phyloP scores from a whole-genome alignment of 1,140 invertebrate genomes.

The Chelonus insularis region DNA sequence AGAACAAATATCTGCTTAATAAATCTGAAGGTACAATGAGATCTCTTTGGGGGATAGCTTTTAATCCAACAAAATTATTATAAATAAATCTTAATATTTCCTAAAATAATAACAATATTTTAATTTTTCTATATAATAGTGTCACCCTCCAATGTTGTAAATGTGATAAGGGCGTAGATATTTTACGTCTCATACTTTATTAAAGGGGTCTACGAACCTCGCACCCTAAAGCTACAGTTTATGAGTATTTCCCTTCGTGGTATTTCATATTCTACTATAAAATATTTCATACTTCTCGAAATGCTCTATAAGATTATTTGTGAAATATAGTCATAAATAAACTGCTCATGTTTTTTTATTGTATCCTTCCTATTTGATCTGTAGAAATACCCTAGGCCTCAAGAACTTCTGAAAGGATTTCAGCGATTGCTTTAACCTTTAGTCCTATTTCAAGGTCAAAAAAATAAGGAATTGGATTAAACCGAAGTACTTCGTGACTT shows the following conservation, averaged over 20 bases:
- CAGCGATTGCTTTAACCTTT: not conserved
- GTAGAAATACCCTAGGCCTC: too few species aligned
- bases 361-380: not conserved
- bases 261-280: not conserved
- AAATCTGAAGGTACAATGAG: too few species aligned
- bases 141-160: not conserved
- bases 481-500: not conserved
- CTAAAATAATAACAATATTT: too few species aligned
- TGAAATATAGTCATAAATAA: too few species aligned
- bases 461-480: conserved; percentile 4
- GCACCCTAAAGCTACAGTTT: conserved; percentile 11
- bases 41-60: too few species aligned
- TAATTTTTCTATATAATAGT: too few species aligned
- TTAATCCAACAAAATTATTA: too few species aligned
- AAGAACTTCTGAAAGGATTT: not conserved
- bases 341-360: not conserved
- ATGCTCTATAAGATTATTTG: conserved; percentile 3
- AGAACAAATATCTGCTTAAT: too few species aligned
- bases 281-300: conserved; percentile 8
- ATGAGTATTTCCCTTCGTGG: conserved; percentile 11
- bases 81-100: too few species aligned
- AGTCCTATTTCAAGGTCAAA: not conserved
- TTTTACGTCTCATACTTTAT: conserved; percentile 27
- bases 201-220: conserved; percentile 21
- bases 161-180: conserved; percentile 14